phyloP scores from a whole-genome alignment of 2,113 vertebrate species.

The Tragelaphus imberbis region DNA sequence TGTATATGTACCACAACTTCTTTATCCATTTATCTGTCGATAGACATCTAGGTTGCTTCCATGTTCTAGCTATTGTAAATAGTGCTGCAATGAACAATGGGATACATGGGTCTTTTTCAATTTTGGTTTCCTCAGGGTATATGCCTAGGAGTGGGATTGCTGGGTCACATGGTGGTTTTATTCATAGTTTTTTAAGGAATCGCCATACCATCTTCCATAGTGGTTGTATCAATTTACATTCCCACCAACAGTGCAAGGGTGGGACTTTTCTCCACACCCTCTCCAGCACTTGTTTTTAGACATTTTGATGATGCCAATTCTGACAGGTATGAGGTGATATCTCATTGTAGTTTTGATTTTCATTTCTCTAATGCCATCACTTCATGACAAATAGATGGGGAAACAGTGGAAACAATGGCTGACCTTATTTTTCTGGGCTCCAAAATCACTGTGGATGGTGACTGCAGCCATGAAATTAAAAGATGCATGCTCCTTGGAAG shows the following conservation, averaged over 20 bases:
- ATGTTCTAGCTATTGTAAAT: not conserved
- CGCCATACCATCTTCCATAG: not conserved
- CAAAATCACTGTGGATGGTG: not conserved
- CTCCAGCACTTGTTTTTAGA: too few species aligned
- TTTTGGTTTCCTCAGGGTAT: not conserved
- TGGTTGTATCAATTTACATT: not conserved
- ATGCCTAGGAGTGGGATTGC: not conserved
- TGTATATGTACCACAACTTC: not conserved
- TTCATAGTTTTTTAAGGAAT: not conserved
- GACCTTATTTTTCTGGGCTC: not conserved
- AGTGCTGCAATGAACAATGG: not conserved
- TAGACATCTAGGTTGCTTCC: not conserved
- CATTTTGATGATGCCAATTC: too few species aligned
- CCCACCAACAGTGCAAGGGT: too few species aligned
- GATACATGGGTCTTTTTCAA: not conserved
- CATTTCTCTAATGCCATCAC: not conserved
- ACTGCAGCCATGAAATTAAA: not conserved
- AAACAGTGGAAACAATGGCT: not conserved
- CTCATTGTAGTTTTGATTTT: too few species aligned
- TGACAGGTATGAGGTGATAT: too few species aligned
- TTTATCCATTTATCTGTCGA: not conserved
- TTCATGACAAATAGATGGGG: not conserved
- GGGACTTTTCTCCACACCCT: too few species aligned
- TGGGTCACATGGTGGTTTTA: not conserved
- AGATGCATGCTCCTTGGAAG: not conserved